Conservation (phyloP, 2,888 invertebrate species). For the Lingula anatina region DNA sequence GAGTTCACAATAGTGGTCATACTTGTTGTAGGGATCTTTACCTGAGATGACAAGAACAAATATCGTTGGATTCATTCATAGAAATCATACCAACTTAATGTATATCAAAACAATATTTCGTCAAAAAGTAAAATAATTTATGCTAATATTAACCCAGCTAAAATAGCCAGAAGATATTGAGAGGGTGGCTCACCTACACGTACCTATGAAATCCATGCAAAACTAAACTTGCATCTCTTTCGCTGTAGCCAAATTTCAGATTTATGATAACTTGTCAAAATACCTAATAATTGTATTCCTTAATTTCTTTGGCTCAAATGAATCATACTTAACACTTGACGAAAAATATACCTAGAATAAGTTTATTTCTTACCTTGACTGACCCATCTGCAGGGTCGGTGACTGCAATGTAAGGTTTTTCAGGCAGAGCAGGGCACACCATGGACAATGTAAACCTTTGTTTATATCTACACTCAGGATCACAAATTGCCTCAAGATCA, state of each 20-base stretch:
- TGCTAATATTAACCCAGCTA: no score
- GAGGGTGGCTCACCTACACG: no score
- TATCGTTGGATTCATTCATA: not conserved
- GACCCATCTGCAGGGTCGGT: no score
- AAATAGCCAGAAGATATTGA: no score
- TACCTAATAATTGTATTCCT: no score
- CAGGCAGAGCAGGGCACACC: slow-evolving; percentile 29
- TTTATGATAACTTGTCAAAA: no score
- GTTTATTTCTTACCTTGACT: slow-evolving; percentile 20
- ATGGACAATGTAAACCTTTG: slow-evolving; percentile 24
- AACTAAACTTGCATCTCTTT: no score
- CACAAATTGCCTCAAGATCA: slow-evolving; percentile 38
- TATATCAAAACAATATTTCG: not conserved
- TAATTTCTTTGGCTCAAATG: no score
- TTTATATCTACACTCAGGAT: slow-evolving; percentile 29
- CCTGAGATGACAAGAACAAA: slow-evolving; percentile 14
- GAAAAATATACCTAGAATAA: no score
- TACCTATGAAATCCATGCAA: no score
- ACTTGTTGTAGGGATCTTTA: slow-evolving; percentile 25
- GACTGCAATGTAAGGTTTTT: slow-evolving; percentile 27
- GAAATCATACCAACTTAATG: not conserved
- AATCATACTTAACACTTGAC: no score
- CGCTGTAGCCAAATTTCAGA: no score
- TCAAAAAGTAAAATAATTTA: not conserved
- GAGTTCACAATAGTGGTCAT: slow-evolving; percentile 30